Evolutionary conservation across 35 echinoderm and acorn worm species (phyloP).

Genomic region (Lytechinus variegatus): DNA sequence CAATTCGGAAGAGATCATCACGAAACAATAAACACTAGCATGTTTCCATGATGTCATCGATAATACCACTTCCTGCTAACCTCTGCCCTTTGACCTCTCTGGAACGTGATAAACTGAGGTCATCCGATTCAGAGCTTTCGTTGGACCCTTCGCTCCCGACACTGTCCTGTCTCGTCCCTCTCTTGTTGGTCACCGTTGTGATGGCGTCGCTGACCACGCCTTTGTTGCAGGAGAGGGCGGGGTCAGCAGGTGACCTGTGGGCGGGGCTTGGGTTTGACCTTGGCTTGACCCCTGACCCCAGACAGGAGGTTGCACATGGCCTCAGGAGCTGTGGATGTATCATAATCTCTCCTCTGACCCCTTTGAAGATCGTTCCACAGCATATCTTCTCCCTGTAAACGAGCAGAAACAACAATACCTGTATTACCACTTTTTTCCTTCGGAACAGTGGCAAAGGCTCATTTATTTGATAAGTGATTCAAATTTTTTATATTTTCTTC

Average conservation of each 20-base stretch:
- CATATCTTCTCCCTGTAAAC: constrained; percentile 87
- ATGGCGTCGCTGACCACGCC: background rate
- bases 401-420: background rate
- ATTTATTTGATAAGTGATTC: too few relatives aligned
- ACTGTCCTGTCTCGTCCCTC: constrained; percentile 63
- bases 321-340: constrained; percentile 88
- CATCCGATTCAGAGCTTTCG: constrained; percentile 71
- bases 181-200: background rate
- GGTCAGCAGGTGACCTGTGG: background rate
- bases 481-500: too few relatives aligned
- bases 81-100: background rate
- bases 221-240: background rate
- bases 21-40: background rate
- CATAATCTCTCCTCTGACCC: constrained; percentile 82
- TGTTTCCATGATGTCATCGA: constrained; percentile 7
- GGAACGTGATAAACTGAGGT: constrained; percentile 26
- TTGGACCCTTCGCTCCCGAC: constrained; percentile 81
- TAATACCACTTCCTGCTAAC: background rate
- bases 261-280: background rate
- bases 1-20: background rate
- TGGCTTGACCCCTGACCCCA: constrained; percentile 10
- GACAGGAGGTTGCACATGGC: constrained; percentile 80
- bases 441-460: too few relatives aligned
- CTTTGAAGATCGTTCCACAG: constrained; percentile 97
- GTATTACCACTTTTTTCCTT: too few relatives aligned